Evolutionary conservation across 1,140 invertebrate genomes (phyloP).

Genomic region (Calliphora vicina): DNA sequence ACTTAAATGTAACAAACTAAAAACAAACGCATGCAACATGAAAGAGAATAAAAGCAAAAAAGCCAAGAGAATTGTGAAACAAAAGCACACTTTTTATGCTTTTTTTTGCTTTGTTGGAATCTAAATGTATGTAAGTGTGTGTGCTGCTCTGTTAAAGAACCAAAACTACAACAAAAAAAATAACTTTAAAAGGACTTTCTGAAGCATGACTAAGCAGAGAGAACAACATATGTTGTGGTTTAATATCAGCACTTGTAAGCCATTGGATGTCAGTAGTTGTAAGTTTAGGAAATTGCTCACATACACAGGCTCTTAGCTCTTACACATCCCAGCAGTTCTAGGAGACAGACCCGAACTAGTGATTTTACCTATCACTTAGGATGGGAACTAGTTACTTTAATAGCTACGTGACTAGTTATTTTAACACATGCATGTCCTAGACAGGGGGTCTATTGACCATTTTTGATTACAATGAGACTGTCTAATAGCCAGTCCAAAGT

Average conservation of each 20-base stretch:
- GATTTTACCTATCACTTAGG: too few relatives aligned
- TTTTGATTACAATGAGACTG: too few relatives aligned
- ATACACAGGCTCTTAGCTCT: too few relatives aligned
- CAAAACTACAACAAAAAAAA: neutral
- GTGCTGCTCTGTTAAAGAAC: too few relatives aligned
- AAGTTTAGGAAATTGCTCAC: neutral
- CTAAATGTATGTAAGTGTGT: neutral
- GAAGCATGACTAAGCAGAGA: constrained; percentile 27
- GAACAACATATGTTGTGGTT: constrained; percentile 29
- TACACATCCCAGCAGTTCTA: too few relatives aligned
- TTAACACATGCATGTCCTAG: too few relatives aligned
- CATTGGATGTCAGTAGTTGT: neutral
- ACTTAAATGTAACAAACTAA: constrained; percentile 8
- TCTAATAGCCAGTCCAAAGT: too few relatives aligned
- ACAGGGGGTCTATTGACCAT: too few relatives aligned
- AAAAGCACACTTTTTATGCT: neutral
- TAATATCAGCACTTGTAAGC: constrained; percentile 22
- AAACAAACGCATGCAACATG: neutral
- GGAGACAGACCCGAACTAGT: too few relatives aligned
- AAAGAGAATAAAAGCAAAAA: constrained; percentile 3
- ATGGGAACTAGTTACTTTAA: too few relatives aligned
- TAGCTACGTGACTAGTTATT: too few relatives aligned
- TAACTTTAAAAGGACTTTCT: constrained; percentile 16
- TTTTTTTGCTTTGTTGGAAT: too few relatives aligned
- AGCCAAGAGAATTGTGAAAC: neutral